Conservation (phyloP, 2,888 invertebrate genomes). For the Leptinotarsa juncta region DNA sequence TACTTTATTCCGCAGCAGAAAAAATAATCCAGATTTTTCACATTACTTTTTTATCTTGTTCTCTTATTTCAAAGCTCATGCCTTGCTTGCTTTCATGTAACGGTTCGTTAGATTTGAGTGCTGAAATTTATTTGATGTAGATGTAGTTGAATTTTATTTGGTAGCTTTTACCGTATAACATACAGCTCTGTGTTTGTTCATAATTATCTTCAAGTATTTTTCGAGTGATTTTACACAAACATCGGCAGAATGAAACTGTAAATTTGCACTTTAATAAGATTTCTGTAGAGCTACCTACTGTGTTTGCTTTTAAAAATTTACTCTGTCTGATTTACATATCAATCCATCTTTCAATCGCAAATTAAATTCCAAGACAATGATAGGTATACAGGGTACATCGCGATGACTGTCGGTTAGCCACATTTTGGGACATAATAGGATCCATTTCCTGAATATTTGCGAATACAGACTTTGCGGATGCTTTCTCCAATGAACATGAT, state of each 20-base stretch:
- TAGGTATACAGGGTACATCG: not conserved
- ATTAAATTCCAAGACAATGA: slow-evolving; percentile 12
- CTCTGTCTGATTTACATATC: slow-evolving; percentile 44
- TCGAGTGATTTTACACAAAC: slow-evolving; percentile 51
- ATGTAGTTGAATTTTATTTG: slow-evolving; percentile 54
- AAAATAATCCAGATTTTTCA: slow-evolving; percentile 43
- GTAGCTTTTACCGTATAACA: slow-evolving; percentile 47
- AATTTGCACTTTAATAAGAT: slow-evolving; percentile 54
- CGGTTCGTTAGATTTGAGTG: slow-evolving; percentile 53
- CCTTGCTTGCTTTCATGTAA: slow-evolving; percentile 39
- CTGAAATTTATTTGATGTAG: slow-evolving; percentile 54
- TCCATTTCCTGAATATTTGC: too few relatives aligned
- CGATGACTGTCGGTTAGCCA: too few relatives aligned
- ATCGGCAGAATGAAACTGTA: slow-evolving; percentile 49
- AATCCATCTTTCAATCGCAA: slow-evolving; percentile 36
- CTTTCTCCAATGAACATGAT: not conserved
- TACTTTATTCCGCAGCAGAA: slow-evolving; percentile 60
- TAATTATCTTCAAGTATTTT: slow-evolving; percentile 54
- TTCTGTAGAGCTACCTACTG: slow-evolving; percentile 34
- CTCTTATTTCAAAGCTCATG: slow-evolving; percentile 35
- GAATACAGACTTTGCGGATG: not conserved
- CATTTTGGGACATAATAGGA: too few relatives aligned
- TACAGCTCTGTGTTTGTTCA: slow-evolving; percentile 44
- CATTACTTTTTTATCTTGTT: slow-evolving; percentile 27
- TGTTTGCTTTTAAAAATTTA: slow-evolving; percentile 43